A percentile compares a stretch with the other conserved stretches of the same genome.
phyloP scores from a whole-genome alignment of 1,140 invertebrate species.

The Caenorhabditis briggsae region DNA sequence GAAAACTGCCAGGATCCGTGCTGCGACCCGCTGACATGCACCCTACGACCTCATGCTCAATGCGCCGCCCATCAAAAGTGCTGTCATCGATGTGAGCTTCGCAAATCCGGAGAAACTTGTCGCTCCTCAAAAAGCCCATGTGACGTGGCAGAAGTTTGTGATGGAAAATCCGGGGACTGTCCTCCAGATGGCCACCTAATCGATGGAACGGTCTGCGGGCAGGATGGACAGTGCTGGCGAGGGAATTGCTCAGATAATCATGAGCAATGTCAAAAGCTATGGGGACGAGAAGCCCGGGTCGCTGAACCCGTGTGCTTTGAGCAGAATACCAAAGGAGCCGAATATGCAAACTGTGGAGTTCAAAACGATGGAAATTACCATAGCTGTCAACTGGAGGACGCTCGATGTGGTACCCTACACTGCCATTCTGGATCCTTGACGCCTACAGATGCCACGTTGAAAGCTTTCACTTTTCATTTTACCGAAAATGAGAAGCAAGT shows the following conservation, averaged over 20 bases:
- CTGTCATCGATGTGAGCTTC: constrained; percentile 75
- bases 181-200: constrained; percentile 75
- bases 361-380: constrained; percentile 68
- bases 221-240: constrained; percentile 77
- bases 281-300: constrained; percentile 72
- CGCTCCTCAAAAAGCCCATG: constrained; percentile 58
- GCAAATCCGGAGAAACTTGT: constrained; percentile 71
- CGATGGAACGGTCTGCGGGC: constrained; percentile 75
- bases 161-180: constrained; percentile 76
- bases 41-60: constrained; percentile 75
- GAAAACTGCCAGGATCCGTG: constrained; percentile 77
- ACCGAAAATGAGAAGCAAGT: constrained; percentile 65
- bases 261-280: constrained; percentile 72
- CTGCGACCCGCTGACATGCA: constrained; percentile 77
- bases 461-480: constrained; percentile 76
- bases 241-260: constrained; percentile 75
- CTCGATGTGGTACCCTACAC: constrained; percentile 72
- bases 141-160: constrained; percentile 76
- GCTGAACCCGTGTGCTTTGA: constrained; percentile 71
- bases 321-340: constrained; percentile 75
- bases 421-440: constrained; percentile 64
- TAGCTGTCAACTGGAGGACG: constrained; percentile 70
- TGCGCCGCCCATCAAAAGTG: constrained; percentile 75
- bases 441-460: constrained; percentile 66
- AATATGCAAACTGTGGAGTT: constrained; percentile 76